Conservation (phyloP, 2,797 vertebrate species). For the Melanotaenia nigrans region DNA sequence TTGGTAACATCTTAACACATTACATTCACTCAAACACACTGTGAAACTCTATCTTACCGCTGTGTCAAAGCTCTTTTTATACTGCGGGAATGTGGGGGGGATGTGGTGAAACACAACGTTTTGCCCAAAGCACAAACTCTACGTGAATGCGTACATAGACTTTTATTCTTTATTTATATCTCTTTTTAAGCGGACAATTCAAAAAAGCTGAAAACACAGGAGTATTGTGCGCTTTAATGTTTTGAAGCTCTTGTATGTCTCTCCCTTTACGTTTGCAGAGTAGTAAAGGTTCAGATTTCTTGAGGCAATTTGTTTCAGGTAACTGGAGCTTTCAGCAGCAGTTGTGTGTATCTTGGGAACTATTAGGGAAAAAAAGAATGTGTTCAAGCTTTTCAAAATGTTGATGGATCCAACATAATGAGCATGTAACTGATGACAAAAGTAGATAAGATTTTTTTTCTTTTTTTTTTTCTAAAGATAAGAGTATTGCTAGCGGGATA, state of each 20-base stretch:
- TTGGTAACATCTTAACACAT: slow-evolving; percentile 84
- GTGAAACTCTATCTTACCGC: slow-evolving; percentile 83
- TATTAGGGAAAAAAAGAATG: slow-evolving; percentile 77
- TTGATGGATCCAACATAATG: slow-evolving; percentile 83
- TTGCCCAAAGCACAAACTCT: slow-evolving; percentile 84
- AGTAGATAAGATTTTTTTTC: slow-evolving; percentile 70
- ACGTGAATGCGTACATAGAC: slow-evolving; percentile 80
- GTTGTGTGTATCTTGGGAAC: slow-evolving; percentile 84
- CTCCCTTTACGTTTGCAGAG: slow-evolving; percentile 77
- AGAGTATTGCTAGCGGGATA: slow-evolving; percentile 43
- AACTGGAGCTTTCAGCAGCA: slow-evolving; percentile 84
- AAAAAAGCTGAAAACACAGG: slow-evolving; percentile 79
- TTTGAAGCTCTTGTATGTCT: slow-evolving; percentile 77
- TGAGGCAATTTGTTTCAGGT: slow-evolving; percentile 89
- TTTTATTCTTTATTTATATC: slow-evolving; percentile 77
- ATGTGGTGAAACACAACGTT: slow-evolving; percentile 79
- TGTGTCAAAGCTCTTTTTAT: slow-evolving; percentile 82
- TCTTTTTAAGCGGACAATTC: slow-evolving; percentile 81
- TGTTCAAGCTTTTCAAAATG: slow-evolving; percentile 82
- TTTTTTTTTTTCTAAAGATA: slow-evolving; percentile 26
- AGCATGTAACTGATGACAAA: slow-evolving; percentile 82
- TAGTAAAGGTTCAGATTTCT: slow-evolving; percentile 81
- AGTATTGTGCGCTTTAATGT: slow-evolving; percentile 83
- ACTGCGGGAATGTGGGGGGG: slow-evolving; percentile 70
- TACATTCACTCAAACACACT: slow-evolving; percentile 83